Percentiles rank a stretch among this genome's conserved stretches.
Conservation (phyloP, 2,888 invertebrate genomes). For the Monoplex corrugatus region DNA sequence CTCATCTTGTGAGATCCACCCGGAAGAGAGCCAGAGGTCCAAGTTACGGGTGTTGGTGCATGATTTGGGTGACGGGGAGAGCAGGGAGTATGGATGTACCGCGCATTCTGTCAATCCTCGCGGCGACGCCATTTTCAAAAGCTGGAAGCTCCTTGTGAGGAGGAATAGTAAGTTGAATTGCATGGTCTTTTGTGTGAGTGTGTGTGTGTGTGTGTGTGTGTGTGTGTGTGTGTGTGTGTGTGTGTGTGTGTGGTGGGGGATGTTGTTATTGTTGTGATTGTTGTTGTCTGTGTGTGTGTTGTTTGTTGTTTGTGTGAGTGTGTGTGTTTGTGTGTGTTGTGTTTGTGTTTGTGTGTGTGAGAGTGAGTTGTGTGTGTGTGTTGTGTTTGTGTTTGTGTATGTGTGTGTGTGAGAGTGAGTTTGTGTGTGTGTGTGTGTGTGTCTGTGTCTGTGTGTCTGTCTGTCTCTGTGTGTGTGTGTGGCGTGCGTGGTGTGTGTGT, state of each 20-base stretch:
- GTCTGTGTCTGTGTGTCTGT: neutral
- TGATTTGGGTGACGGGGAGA: slow-evolving; percentile 42
- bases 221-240: neutral
- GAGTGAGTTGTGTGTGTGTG: neutral
- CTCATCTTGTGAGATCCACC: slow-evolving; percentile 30
- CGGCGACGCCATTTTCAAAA: neutral
- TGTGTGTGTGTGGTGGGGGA: neutral
- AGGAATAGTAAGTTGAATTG: neutral
- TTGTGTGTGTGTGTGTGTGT: neutral
- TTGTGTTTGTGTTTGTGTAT: neutral
- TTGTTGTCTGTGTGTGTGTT: neutral
- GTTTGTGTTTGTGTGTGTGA: neutral
- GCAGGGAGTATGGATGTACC: slow-evolving; percentile 32
- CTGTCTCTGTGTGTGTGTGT: neutral
- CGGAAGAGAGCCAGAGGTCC: slow-evolving; percentile 3
- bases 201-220: neutral
- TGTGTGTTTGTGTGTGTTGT: neutral
- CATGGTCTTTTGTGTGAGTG: neutral
- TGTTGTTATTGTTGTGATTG: neutral
- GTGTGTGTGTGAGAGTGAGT: too few species aligned
- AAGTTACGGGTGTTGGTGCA: slow-evolving; percentile 31
- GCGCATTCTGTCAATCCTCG: neutral
- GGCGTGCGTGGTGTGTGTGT: neutral
- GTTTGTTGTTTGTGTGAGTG: neutral
- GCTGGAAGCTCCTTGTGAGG: neutral